phyloP scores from a whole-genome alignment of 2,113 vertebrate genomes.

The Pelecanoides urinatrix region DNA sequence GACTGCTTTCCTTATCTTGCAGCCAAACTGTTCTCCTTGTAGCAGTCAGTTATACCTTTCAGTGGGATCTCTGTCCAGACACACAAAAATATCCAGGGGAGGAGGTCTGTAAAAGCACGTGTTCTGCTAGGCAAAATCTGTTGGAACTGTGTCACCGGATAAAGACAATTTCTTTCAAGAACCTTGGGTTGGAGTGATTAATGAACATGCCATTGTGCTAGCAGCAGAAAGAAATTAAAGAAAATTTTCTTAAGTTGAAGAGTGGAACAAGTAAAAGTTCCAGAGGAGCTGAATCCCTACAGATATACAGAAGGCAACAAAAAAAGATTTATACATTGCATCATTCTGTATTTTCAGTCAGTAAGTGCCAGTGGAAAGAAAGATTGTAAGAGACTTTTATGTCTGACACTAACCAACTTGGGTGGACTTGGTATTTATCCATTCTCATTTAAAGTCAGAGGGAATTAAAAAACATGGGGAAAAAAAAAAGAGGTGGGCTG shows the following conservation, averaged over 20 bases:
- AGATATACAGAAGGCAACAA: neutral
- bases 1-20: slow-evolving; percentile 16
- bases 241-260: neutral
- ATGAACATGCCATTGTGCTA: neutral
- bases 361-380: neutral
- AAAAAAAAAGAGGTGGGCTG: neutral
- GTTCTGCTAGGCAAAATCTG: neutral
- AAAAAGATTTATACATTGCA: neutral
- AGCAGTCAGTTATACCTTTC: neutral
- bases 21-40: slow-evolving; percentile 3
- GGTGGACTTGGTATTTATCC: neutral
- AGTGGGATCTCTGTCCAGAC: neutral
- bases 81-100: neutral
- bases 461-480: neutral
- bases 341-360: neutral
- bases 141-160: neutral
- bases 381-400: neutral
- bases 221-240: slow-evolving; percentile 4
- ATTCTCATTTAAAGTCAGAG: neutral
- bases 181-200: neutral
- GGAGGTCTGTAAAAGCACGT: neutral
- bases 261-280: neutral
- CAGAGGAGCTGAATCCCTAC: neutral
- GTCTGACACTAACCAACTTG: neutral
- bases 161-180: neutral